These are phyloP conservation scores for Sciurus vulgaris DNA, from an alignment of 2,797 vertebrate species.

Conservation along the genomic window DNA sequence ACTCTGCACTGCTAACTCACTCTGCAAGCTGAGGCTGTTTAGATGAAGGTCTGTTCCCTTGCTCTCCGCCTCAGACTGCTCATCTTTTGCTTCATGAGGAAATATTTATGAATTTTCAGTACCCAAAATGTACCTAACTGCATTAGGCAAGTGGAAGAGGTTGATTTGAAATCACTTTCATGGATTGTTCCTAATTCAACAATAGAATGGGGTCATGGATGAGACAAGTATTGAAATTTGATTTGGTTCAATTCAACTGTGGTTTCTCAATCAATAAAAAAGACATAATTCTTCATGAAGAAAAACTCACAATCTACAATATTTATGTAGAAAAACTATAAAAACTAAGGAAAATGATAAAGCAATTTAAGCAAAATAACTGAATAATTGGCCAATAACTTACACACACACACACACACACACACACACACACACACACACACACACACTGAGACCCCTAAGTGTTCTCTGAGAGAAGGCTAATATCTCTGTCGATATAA, in stretches of 20 bases:
- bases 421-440: not conserved
- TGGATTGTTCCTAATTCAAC: not conserved
- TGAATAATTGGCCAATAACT: not conserved
- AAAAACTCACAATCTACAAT: not conserved
- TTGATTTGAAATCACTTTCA: not conserved
- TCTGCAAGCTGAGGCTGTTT: not conserved
- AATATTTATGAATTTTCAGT: not conserved
- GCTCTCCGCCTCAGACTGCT: not conserved
- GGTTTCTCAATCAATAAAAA: not conserved
- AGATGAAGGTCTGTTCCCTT: not conserved
- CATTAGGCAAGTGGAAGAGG: not conserved
- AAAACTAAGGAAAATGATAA: not conserved
- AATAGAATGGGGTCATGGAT: not conserved
- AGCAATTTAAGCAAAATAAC: not conserved
- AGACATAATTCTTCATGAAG: not conserved
- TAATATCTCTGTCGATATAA: not conserved
- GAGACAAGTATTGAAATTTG: not conserved
- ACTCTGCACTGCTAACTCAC: not conserved
- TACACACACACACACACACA: not conserved
- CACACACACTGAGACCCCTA: not conserved
- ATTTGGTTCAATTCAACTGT: conserved; percentile 19
- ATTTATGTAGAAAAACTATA: not conserved
- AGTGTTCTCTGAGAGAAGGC: not conserved
- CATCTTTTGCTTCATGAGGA: not conserved
- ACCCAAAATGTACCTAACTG: not conserved